phyloP scores from a whole-genome alignment of 2,113 vertebrate species.

The Toxostoma redivivum region DNA sequence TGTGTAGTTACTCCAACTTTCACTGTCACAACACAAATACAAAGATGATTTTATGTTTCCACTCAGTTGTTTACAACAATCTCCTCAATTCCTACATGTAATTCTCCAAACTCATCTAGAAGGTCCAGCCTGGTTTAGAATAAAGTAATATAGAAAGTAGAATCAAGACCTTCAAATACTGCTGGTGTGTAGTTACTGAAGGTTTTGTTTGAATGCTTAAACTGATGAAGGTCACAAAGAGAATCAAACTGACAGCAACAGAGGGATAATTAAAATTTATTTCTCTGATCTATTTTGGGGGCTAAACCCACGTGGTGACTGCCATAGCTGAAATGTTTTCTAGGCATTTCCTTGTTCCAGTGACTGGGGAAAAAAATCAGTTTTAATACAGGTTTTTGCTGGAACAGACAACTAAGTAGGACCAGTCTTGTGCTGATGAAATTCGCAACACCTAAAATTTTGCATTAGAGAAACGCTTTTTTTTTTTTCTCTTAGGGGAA shows the following conservation, averaged over 20 bases:
- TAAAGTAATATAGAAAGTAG: not conserved
- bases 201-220: not conserved
- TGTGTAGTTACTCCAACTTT: not conserved
- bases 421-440: not conserved
- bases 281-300: not conserved
- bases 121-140: not conserved
- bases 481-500: not conserved
- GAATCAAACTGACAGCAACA: not conserved
- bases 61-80: not conserved
- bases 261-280: not conserved
- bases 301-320: not conserved
- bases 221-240: not conserved
- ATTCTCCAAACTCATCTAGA: not conserved
- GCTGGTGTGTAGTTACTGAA: not conserved
- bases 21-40: not conserved
- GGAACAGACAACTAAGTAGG: not conserved
- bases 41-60: not conserved
- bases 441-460: not conserved
- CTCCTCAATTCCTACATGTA: not conserved
- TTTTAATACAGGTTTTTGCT: not conserved
- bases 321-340: not conserved
- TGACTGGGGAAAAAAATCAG: not conserved
- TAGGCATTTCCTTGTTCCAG: not conserved
- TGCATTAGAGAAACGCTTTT: not conserved
- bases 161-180: not conserved